Base-by-base conservation (phyloP, 30 jellyfish, hydroid and myxozoan genomes). In the Haliclystus octoradiatus region DNA sequence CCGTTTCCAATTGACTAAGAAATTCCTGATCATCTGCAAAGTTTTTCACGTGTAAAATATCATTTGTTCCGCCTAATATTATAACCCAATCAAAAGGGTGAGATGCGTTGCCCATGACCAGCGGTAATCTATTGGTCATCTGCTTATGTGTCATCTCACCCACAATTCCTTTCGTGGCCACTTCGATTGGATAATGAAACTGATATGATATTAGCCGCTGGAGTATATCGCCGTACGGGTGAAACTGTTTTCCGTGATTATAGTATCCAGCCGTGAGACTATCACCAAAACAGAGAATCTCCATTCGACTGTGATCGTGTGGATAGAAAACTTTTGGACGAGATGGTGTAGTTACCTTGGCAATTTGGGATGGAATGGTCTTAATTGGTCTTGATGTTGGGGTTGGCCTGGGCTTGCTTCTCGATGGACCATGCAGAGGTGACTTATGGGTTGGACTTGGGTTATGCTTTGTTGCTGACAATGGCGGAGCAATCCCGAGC, bases 111-210 rank as follows among this genome's bases (percentile, higher is more conserved):
- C 98, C 98, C 27, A 89, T 90, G n/a, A 80, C 85, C 76, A 74
- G 74, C 7, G 98, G 98, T 63, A 89, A 63, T 29, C 98, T 63
- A 62, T 76, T 64, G 2, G 85, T 84, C 98, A 89, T 89, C 69
- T 89, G 98, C 65, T 89, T 89, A 61, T 89, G 98, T 7, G 98
- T 82, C 98, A 89, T 89, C 52, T 89, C 98, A 4, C 98, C 98
- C 22, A 89, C 98, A 49, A 89, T 89, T 26, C 98, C 98, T 57
- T 81, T 89, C 65, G 94, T 73, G 40, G 72, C 81, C 72, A 84
- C 50, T 33, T 66, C 49, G 2, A 79, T 92, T 9, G 84, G 93
- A 0, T 72, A 51, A 15, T 57, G 72, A 57, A 81, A 75, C 23
- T 77, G 47, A 27, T 34, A 63, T n/a, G 62, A 52, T 31, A 89